Conservation (phyloP, 1,140 invertebrate species). For the Lasioglossum baleicum region DNA sequence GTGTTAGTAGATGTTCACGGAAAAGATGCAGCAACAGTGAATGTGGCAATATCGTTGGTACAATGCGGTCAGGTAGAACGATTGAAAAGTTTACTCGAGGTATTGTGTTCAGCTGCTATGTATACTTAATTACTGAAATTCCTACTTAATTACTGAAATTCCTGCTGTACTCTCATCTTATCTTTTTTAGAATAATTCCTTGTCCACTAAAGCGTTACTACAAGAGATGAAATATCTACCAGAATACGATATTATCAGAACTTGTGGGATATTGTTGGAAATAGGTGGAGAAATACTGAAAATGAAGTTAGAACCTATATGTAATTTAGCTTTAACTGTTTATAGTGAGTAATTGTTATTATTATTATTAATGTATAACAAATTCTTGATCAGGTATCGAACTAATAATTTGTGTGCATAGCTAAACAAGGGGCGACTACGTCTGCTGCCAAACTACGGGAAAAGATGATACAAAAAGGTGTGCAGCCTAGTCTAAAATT, state of each 20-base stretch:
- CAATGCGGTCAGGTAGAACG: slow-evolving; percentile 20
- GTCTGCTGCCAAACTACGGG: slow-evolving; percentile 74
- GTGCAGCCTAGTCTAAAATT: slow-evolving; percentile 73
- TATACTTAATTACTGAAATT: background rate
- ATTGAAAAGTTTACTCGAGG: slow-evolving; percentile 49
- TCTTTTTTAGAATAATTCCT: slow-evolving; percentile 63
- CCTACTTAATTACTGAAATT: background rate
- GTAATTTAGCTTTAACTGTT: slow-evolving; percentile 78
- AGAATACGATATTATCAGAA: slow-evolving; percentile 58
- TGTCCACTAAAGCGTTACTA: slow-evolving; percentile 60
- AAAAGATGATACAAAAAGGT: slow-evolving; percentile 76
- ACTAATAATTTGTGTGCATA: slow-evolving; percentile 60
- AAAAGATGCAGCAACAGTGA: slow-evolving; percentile 62
- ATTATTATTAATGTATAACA: no score
- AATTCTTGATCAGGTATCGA: background rate
- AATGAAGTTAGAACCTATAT: slow-evolving; percentile 73
- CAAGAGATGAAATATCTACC: slow-evolving; percentile 27
- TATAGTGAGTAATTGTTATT: slow-evolving; percentile 76
- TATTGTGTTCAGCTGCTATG: slow-evolving; percentile 15
- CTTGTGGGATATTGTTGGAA: slow-evolving; percentile 57
- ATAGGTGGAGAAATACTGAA: slow-evolving; percentile 68
- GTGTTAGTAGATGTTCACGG: slow-evolving; percentile 76
- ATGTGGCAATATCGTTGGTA: slow-evolving; percentile 65
- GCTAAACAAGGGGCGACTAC: slow-evolving; percentile 77
- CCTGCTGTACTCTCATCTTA: background rate